These are phyloP conservation scores for Limnothrissa miodon DNA, from an alignment of 2,113 vertebrate genomes.

Conservation along the genomic window DNA sequence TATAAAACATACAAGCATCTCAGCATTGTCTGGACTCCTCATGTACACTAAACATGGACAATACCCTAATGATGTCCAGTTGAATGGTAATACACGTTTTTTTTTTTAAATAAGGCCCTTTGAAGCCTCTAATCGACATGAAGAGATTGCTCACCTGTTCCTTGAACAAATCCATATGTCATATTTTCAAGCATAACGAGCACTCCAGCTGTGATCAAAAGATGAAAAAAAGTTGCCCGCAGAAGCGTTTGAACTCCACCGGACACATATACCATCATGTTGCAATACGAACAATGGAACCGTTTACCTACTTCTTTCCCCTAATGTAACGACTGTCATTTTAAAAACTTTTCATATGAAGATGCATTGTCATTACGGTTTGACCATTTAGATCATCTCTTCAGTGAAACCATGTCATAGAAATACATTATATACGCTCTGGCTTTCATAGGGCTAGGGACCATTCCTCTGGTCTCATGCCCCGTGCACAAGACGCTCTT, in stretches of 20 bases:
- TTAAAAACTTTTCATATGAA: conserved; percentile 41
- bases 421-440: neutral
- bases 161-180: conserved; percentile 41
- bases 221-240: conserved; percentile 50
- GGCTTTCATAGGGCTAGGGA: neutral
- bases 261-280: conserved; percentile 60
- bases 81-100: neutral
- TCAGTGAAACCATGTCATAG: neutral
- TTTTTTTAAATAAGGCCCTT: neutral
- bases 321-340: conserved; percentile 40
- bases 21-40: neutral
- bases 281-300: conserved; percentile 43
- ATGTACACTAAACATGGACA: neutral
- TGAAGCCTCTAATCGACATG: neutral
- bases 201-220: conserved; percentile 55
- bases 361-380: neutral
- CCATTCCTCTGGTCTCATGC: conserved; percentile 11
- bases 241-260: conserved; percentile 45
- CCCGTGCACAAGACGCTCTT: neutral
- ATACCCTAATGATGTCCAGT: neutral
- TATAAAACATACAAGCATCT: neutral
- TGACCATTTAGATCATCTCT: neutral
- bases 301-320: conserved; percentile 38
- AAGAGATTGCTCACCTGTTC: conserved; percentile 62
- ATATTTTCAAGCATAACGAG: conserved; percentile 50